These are phyloP conservation scores for Cnemophilus loriae DNA, from an alignment of 2,113 vertebrate genomes.

Conservation along the genomic window DNA sequence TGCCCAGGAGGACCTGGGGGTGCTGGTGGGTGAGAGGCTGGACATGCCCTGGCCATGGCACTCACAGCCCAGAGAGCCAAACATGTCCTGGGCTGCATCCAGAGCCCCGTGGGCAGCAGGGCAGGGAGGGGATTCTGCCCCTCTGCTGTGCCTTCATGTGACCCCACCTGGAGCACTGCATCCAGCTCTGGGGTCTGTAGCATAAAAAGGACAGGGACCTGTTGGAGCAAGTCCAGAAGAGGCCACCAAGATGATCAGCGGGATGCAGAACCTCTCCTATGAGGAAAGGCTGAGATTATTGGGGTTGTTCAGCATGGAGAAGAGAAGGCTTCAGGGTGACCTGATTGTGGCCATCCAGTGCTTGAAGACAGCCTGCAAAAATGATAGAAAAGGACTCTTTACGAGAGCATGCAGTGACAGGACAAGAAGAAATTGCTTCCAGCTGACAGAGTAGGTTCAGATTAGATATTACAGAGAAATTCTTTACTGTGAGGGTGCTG, in stretches of 20 bases:
- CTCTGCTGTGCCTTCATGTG: not conserved
- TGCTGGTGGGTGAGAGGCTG: not conserved
- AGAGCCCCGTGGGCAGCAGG: not conserved
- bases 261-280: not conserved
- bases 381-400: not conserved
- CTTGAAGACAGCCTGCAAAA: not conserved
- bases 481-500: not conserved
- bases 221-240: not conserved
- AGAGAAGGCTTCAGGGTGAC: not conserved
- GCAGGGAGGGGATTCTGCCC: not conserved
- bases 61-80: not conserved
- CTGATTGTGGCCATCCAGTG: not conserved
- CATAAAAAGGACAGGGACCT: not conserved
- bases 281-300: not conserved
- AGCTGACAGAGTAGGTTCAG: not conserved
- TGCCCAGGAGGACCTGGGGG: not conserved
- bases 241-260: not conserved
- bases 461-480: not conserved
- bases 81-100: not conserved
- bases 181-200: not conserved
- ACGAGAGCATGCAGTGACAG: not conserved
- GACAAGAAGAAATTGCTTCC: not conserved
- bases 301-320: not conserved
- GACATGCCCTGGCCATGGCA: not conserved
- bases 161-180: not conserved